These are phyloP conservation scores for Perdita meconis DNA, from an alignment of 2,888 invertebrate genomes.

Conservation along the genomic window DNA sequence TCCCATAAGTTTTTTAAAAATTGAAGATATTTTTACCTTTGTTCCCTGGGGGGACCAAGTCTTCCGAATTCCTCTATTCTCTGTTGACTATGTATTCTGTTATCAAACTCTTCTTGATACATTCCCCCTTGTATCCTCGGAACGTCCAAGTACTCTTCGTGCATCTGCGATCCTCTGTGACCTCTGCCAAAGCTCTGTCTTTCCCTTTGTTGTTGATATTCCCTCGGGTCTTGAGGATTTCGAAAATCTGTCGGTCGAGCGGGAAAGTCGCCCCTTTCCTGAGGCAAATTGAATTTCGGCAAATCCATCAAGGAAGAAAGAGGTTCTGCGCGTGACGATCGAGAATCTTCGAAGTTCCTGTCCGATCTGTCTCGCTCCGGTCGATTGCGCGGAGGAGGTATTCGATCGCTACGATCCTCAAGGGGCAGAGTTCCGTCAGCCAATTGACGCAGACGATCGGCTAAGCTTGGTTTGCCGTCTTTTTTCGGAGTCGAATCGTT, in stretches of 20 bases:
- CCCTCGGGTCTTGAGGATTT: conserved; percentile 75
- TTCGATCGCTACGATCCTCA: conserved; percentile 76
- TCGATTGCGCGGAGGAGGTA: conserved; percentile 40
- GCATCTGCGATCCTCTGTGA: conserved; percentile 66
- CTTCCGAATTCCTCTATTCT: conserved; percentile 75
- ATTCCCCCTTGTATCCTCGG: conserved; percentile 72
- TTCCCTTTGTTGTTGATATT: conserved; percentile 76
- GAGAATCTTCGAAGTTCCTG: conserved; percentile 75
- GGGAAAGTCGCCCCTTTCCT: conserved; percentile 78
- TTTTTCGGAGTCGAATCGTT: conserved; percentile 73
- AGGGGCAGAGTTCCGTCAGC: conserved; percentile 82
- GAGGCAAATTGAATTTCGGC: conserved; percentile 77
- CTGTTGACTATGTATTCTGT: conserved; percentile 75
- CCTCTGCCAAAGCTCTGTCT: conserved; percentile 73
- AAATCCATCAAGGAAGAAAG: conserved; percentile 83
- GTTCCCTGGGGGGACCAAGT: conserved; percentile 58
- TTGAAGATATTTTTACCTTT: conserved; percentile 30
- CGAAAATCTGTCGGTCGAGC: conserved; percentile 76
- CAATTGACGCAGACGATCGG: conserved; percentile 82
- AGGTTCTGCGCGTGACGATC: conserved; percentile 72
- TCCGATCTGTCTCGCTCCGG: conserved; percentile 75
- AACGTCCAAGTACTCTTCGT: conserved; percentile 77
- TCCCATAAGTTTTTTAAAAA: background rate
- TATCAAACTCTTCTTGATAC: conserved; percentile 80
- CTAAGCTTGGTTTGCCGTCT: conserved; percentile 81